Percentiles rank a stretch among this genome's conserved stretches.
Evolutionary conservation across 30 jellyfish, hydroid and myxozoan genomes (phyloP).

Genomic region (Nemopilema nomurai): DNA sequence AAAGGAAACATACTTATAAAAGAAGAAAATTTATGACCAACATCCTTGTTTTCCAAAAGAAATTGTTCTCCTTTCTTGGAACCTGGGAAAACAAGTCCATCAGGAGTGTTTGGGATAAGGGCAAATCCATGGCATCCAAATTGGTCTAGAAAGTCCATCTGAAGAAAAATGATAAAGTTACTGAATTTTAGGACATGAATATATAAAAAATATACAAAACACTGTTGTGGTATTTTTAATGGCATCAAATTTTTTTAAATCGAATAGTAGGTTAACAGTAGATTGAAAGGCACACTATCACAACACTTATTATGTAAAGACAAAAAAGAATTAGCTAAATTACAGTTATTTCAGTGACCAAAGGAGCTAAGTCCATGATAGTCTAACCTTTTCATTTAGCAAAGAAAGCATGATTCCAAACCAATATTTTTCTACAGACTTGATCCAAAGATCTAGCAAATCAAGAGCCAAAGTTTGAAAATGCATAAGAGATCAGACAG

Average conservation of each 20-base stretch:
- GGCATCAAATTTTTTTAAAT: not conserved
- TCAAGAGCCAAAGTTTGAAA: not conserved
- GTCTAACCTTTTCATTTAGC: not conserved
- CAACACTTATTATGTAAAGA: not conserved
- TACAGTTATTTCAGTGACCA: not conserved
- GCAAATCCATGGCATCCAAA: slow-evolving; percentile 9
- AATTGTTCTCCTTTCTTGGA: slow-evolving; percentile 10
- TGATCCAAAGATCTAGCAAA: not conserved
- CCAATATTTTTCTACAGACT: not conserved
- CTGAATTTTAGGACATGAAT: slow-evolving; percentile 6
- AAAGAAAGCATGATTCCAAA: not conserved
- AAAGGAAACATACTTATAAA: slow-evolving; percentile 1
- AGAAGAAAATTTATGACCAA: slow-evolving; percentile 4
- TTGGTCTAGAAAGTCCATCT: slow-evolving; percentile 10
- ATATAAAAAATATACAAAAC: not conserved
- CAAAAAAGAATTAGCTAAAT: not conserved
- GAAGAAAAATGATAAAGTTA: slow-evolving; percentile 5
- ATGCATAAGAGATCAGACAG: slow-evolving; percentile 11
- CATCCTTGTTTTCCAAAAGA: slow-evolving; percentile 17
- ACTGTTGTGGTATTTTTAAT: not conserved
- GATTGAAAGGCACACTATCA: not conserved
- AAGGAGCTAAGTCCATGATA: not conserved
- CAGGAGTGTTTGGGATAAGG: slow-evolving; percentile 7
- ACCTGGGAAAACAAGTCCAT: slow-evolving; percentile 9
- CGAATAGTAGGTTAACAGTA: not conserved